Percentiles rank a stretch among this genome's conserved stretches.
Conservation (phyloP, 2,888 invertebrate species). For the Clusia tigrina region DNA sequence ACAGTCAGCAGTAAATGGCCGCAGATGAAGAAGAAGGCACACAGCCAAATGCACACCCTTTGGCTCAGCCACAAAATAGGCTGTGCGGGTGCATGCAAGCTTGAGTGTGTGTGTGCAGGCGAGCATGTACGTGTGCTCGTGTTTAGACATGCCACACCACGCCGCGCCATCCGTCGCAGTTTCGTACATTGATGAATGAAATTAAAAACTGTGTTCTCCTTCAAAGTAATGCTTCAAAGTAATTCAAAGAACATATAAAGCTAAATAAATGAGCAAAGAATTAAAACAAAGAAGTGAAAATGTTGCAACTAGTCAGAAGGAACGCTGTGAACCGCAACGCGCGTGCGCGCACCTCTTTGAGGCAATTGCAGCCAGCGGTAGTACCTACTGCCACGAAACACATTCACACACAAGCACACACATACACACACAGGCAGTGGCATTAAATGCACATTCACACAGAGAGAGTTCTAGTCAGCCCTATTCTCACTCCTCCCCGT, state of each 20-base stretch:
- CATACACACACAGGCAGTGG: neutral
- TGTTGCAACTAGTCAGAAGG: neutral
- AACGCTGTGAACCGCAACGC: constrained; percentile 56
- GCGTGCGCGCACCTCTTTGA: neutral
- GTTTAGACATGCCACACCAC: neutral
- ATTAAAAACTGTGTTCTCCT: constrained; percentile 22
- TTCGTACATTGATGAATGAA: constrained; percentile 25
- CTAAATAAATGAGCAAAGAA: constrained; percentile 3
- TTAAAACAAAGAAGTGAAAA: neutral
- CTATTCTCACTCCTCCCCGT: too few species aligned
- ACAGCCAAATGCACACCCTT: constrained; percentile 26
- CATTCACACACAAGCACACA: neutral
- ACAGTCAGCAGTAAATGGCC: neutral
- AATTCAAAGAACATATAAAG: constrained; percentile 13
- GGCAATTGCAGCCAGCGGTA: neutral
- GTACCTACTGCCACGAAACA: neutral
- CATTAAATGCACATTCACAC: neutral
- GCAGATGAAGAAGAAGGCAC: neutral
- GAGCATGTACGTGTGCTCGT: too few species aligned
- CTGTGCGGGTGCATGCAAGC: constrained; percentile 3
- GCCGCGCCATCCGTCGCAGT: neutral
- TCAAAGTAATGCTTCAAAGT: constrained; percentile 16
- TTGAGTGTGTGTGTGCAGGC: constrained; percentile 10
- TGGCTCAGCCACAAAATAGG: constrained; percentile 26
- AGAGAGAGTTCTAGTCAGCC: too few species aligned